Base-by-base conservation (phyloP, 2,797 vertebrate species). In the Lateolabrax maculatus region DNA sequence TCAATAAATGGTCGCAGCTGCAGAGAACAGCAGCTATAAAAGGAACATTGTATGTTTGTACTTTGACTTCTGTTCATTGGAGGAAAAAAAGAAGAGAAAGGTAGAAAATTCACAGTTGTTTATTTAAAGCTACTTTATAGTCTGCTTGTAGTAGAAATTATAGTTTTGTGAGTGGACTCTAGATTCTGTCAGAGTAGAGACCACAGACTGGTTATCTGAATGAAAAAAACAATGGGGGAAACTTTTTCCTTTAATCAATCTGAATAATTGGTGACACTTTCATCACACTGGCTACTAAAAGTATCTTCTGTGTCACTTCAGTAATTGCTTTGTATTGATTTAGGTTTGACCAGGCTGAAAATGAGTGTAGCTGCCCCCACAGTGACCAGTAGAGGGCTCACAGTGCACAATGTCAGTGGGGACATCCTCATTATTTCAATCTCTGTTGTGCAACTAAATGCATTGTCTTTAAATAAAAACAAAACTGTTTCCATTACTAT, bases 361-460 rank as follows among this genome's bases (percentile, higher is more conserved):
- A 37, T 31, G 13, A 15, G 15, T 49, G 39, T 1, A 18, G 25
- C 31, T 57, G 66, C n/a, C 5, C 51, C 16, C 46, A 61, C 27
- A 60, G 41, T 78, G 70, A 78, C 92, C 93, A 92, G 89, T 89
- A 93, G 92, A 93, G 92, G 92, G 90, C 92, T 75, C 83, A 85
- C 65, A 77, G 74, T 69, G 66, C 88, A 77, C 43, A n/a, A 27
- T 36, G 44, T 69, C 69, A 27, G 23, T 43, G 21, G 11, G 13
- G 29, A 60, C 10, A 23, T 7, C 2, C 31, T 23, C 19, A 48
- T n/a, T 56, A 56, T 34, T 60, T 29, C 39, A 69, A 31, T 27
- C 29, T 67, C 19, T 70, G 9, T 25, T 74, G 8, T 60, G n/a
- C 4, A 77, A 7, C 51, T 73, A 34, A 62, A 58, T 10, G 1